Percentiles rank a stretch among this genome's conserved stretches.
Conservation (phyloP, 2,888 invertebrate genomes). For the Incurvaria masculella region DNA sequence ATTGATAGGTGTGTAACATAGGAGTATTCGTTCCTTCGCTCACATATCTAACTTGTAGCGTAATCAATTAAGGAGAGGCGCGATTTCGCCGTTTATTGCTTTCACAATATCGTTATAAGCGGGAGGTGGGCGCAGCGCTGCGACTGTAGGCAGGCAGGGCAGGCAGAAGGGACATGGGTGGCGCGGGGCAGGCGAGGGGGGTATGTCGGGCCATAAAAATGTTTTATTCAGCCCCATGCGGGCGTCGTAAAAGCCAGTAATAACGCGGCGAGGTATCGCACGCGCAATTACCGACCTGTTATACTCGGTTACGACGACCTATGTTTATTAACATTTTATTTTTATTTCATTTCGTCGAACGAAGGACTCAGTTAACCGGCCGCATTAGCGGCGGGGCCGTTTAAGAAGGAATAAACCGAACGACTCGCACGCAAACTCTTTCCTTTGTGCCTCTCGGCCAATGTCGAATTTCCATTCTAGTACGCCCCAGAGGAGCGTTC, state of each 20-base stretch:
- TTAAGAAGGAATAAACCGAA: constrained; percentile 22
- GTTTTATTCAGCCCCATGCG: constrained; percentile 57
- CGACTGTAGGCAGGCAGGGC: background rate
- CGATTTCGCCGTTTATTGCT: too few relatives aligned
- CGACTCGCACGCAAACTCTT: background rate
- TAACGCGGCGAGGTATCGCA: constrained; percentile 50
- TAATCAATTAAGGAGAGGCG: too few relatives aligned
- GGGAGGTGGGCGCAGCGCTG: background rate
- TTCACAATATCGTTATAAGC: too few relatives aligned
- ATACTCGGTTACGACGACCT: constrained; percentile 57
- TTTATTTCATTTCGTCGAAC: constrained; percentile 51
- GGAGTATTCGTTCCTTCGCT: too few relatives aligned
- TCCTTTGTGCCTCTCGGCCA: background rate
- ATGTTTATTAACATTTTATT: constrained; percentile 56
- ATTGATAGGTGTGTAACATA: too few relatives aligned
- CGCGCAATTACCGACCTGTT: constrained; percentile 58
- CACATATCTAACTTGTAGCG: too few relatives aligned
- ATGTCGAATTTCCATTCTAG: too few relatives aligned
- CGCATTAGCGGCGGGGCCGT: constrained; percentile 19
- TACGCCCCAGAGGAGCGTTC: too few relatives aligned
- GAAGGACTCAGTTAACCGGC: constrained; percentile 29
- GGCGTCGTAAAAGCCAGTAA: constrained; percentile 57
- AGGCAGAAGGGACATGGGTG: too few relatives aligned
- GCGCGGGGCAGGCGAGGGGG: constrained; percentile 16
- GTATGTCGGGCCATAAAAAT: constrained; percentile 43